These are phyloP conservation scores for Ferdinandea cuprea DNA, from an alignment of 2,888 invertebrate genomes.

Conservation along the genomic window DNA sequence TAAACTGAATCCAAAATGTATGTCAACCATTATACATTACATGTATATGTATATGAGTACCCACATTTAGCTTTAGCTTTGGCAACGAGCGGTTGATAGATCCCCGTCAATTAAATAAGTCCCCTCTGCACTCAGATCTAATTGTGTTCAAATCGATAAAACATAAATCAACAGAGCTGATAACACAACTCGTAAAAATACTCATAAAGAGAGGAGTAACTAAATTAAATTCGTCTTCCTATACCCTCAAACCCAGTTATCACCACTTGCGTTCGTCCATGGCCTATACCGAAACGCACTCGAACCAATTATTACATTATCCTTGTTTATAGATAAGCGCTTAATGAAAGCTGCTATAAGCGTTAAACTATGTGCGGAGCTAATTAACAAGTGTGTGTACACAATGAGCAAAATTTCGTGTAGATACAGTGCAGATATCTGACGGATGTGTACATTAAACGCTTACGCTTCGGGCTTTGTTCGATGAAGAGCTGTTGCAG, in stretches of 20 bases:
- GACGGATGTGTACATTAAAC: constrained; percentile 74
- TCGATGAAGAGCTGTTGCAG: constrained; percentile 72
- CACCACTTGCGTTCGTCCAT: constrained; percentile 24
- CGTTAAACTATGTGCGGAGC: constrained; percentile 75
- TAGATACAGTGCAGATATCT: constrained; percentile 74
- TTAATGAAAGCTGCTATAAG: constrained; percentile 75
- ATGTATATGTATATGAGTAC: constrained; percentile 34
- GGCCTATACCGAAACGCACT: constrained; percentile 46
- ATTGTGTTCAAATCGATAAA: constrained; percentile 72
- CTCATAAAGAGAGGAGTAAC: constrained; percentile 65
- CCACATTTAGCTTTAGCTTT: constrained; percentile 31
- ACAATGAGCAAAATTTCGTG: constrained; percentile 73
- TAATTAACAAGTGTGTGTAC: constrained; percentile 75
- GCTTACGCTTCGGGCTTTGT: constrained; percentile 73
- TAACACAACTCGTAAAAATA: constrained; percentile 72
- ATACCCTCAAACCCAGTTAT: neutral
- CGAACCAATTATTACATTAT: constrained; percentile 75
- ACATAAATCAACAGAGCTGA: constrained; percentile 74
- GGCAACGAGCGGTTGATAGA: constrained; percentile 28
- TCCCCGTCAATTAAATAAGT: constrained; percentile 63
- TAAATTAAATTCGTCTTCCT: constrained; percentile 61
- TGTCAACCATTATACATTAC: constrained; percentile 49
- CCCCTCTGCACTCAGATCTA: constrained; percentile 57
- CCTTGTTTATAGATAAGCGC: constrained; percentile 75
- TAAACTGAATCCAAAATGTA: constrained; percentile 38